These are phyloP conservation scores for Aquatica leii DNA, from an alignment of 2,888 invertebrate species.

Conservation along the genomic window DNA sequence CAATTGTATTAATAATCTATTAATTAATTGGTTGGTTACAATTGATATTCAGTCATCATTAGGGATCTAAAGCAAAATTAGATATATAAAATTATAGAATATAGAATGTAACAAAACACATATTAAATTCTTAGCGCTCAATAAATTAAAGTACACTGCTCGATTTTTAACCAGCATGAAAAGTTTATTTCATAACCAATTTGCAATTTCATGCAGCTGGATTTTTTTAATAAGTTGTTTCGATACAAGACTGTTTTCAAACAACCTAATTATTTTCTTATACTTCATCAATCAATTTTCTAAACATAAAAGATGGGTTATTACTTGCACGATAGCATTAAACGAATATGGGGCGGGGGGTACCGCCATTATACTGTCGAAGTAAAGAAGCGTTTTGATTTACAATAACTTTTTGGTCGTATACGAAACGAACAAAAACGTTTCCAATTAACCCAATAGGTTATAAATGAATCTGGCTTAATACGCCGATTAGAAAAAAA, in stretches of 20 bases:
- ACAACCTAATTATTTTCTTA: background rate
- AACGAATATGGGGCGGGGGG: too few species aligned
- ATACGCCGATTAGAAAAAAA: constrained; percentile 23
- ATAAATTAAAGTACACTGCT: background rate
- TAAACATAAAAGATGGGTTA: background rate
- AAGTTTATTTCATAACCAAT: constrained; percentile 9
- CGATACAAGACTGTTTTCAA: background rate
- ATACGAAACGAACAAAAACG: too few species aligned
- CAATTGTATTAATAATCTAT: too few species aligned
- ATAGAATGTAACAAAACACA: background rate
- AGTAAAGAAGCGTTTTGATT: background rate
- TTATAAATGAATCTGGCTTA: constrained; percentile 3
- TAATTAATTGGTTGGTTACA: too few species aligned
- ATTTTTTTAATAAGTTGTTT: constrained; percentile 5
- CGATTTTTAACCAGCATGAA: background rate
- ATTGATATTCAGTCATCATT: too few species aligned
- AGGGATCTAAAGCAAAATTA: too few species aligned
- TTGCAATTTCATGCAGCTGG: constrained; percentile 11
- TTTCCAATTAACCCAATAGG: too few species aligned
- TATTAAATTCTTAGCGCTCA: background rate
- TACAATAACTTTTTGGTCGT: background rate
- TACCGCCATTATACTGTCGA: too few species aligned
- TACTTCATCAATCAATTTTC: constrained; percentile 1
- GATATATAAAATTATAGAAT: too few species aligned
- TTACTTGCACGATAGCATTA: too few species aligned